Conservation (phyloP, 2,888 invertebrate species). For the Augochlorella aurata region DNA sequence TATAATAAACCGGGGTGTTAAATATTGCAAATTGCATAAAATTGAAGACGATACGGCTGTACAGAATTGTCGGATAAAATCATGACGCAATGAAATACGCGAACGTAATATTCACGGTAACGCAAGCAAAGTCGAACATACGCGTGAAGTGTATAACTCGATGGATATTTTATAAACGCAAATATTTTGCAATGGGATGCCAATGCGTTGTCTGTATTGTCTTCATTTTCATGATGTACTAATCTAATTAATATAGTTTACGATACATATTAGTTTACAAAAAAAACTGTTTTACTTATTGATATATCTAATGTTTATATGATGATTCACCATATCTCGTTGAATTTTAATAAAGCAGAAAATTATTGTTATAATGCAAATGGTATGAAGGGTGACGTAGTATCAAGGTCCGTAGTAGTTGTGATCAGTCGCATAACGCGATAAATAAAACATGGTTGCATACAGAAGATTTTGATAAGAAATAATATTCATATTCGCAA, state of each 20-base stretch:
- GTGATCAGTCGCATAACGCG: too few relatives aligned
- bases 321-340: too few relatives aligned
- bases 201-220: background rate
- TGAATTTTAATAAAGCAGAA: too few relatives aligned
- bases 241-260: background rate
- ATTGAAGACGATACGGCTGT: background rate
- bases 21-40: constrained; percentile 17
- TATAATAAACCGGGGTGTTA: constrained; percentile 25
- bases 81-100: background rate
- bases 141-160: background rate
- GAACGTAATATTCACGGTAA: background rate
- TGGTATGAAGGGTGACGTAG: too few relatives aligned
- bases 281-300: background rate
- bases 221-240: background rate
- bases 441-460: too few relatives aligned
- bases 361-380: too few relatives aligned
- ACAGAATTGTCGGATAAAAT: background rate
- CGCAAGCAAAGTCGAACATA: background rate
- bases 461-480: too few relatives aligned
- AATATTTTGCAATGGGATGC: background rate
- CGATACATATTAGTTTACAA: background rate
- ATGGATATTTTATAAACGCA: background rate
- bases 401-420: too few relatives aligned
- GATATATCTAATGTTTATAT: background rate
- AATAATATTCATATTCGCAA: too few relatives aligned